Percentiles rank a stretch among this genome's conserved stretches.
These are phyloP conservation scores for Bubo blakistoni DNA, from an alignment of 2,113 vertebrate genomes.

Conservation along the genomic window DNA sequence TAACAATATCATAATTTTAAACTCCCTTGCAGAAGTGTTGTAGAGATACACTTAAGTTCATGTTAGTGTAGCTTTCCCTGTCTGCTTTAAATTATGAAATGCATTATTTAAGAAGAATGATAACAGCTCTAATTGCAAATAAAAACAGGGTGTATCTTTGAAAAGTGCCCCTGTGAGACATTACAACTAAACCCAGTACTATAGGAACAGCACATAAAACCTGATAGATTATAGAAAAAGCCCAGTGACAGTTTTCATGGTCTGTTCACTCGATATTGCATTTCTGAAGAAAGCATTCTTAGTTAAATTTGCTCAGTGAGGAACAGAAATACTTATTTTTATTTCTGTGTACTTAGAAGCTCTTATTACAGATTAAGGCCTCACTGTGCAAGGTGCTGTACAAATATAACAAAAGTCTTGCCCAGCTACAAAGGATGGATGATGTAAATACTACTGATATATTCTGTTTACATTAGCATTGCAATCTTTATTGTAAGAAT, in stretches of 20 bases:
- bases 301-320: constrained; percentile 38
- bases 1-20: constrained; percentile 24
- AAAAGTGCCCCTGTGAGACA: constrained; percentile 43
- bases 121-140: constrained; percentile 67
- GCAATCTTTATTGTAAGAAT: neutral
- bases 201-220: constrained; percentile 50
- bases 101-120: constrained; percentile 57
- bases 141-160: constrained; percentile 62
- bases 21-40: constrained; percentile 21
- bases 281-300: constrained; percentile 43
- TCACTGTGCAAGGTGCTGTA: neutral
- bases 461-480: neutral
- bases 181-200: constrained; percentile 19
- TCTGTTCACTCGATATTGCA: constrained; percentile 42
- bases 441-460: neutral
- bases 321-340: constrained; percentile 16
- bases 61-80: constrained; percentile 20
- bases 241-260: constrained; percentile 51
- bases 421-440: neutral
- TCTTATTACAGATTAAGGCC: neutral
- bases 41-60: constrained; percentile 28
- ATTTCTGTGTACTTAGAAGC: neutral
- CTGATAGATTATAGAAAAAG: constrained; percentile 44
- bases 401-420: neutral
- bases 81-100: constrained; percentile 59